Base-by-base conservation (phyloP, 2,797 vertebrate genomes). In the Nannoperca obscura region DNA sequence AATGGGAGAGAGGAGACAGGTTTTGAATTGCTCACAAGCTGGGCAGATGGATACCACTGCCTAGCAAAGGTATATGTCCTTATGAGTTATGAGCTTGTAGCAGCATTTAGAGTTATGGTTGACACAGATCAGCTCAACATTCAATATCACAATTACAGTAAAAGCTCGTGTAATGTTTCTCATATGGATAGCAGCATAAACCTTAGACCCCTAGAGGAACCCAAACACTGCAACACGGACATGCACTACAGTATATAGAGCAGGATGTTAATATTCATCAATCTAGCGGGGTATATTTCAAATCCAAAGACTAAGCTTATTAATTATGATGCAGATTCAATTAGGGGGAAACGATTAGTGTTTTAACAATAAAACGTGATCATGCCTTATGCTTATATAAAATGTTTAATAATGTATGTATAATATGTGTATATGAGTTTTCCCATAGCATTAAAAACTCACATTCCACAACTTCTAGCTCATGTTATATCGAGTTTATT, bases 71-170 rank as follows among this genome's bases (percentile, higher is more conserved):
- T 88, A 87, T 82, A 87, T 80, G 90, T 83, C 76, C 63, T 59
- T 30, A 80, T 94, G 93, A 94, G 86, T 94, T 95, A 95, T 85
- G 89, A 91, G 85, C 80, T 61, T 77, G 84, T 84, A 90, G 92
- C 64, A 0, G 86, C 81, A 74, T 88, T 91, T 65, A 93, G 93
- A 94, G 91, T 95, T 94, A 94, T 92, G 90, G 92, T 84, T 90
- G 92, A 95, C 91, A 92, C 92, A 91, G 91, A 94, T 93, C 90
- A 92, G 89, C 90, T 90, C 87, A 90, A 91, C 90, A 90, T 93
- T 95, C 94, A 90, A 92, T 94, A 94, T 93, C 87, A 92, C 94
- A 94, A 95, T 95, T 94, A 94, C 91, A 94, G 91, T 94, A 94
- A 94, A 92, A 94, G 93, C 94, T 84, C 88, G 87, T 94, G 93